These are phyloP conservation scores for Diplosoma virens DNA, from an alignment of 23 tunicate genomes.

Conservation along the genomic window DNA sequence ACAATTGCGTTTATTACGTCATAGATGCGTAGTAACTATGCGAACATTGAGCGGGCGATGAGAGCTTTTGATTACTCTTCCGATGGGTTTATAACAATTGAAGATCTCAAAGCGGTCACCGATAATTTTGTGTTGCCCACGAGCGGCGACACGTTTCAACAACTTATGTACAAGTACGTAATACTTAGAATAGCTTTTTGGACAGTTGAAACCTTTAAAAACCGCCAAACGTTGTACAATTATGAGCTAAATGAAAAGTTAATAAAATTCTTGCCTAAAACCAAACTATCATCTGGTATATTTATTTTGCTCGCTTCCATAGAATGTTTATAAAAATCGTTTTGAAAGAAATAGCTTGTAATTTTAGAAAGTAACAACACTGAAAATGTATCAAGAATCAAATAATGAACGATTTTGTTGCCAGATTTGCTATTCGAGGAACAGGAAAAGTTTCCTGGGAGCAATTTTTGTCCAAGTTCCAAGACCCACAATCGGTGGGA, in stretches of 20 bases:
- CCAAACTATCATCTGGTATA: no score
- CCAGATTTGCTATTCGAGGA: slow-evolving; percentile 72
- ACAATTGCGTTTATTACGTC: not conserved
- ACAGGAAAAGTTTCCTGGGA: slow-evolving; percentile 95
- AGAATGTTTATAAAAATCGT: no score
- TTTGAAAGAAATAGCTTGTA: no score
- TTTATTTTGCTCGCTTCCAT: no score
- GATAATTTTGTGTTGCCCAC: slow-evolving; percentile 89
- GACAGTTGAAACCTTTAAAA: no score
- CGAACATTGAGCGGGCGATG: slow-evolving; percentile 77
- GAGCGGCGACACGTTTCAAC: slow-evolving; percentile 67
- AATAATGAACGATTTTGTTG: no score
- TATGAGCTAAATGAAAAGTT: no score
- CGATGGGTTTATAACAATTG: slow-evolving; percentile 91
- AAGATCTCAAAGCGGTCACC: slow-evolving; percentile 75
- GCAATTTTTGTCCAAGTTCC: slow-evolving; percentile 84
- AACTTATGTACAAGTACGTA: slow-evolving; percentile 84
- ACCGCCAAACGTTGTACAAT: no score
- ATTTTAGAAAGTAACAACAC: no score
- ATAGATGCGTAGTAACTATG: slow-evolving; percentile 66
- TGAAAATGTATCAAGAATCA: no score
- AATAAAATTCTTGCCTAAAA: no score
- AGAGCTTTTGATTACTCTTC: slow-evolving; percentile 57
- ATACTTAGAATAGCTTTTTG: no score
- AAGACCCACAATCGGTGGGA: slow-evolving; percentile 84